Percentiles rank a stretch among this genome's conserved stretches.
Conservation (phyloP, 1,140 invertebrate genomes). For the Pogonognathellus flavescens region DNA sequence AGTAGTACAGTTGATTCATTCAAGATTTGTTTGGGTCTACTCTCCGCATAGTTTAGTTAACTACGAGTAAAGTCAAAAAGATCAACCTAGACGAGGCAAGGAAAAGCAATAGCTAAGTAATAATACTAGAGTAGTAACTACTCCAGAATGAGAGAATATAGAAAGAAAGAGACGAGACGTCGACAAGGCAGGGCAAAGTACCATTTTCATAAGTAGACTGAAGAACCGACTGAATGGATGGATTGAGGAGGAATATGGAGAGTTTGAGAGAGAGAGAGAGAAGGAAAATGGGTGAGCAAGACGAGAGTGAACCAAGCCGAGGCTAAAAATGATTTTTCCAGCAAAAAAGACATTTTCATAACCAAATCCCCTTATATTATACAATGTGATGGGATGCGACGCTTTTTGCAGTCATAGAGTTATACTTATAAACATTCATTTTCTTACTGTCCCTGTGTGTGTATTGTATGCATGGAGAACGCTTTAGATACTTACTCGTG, state of each 20-base stretch:
- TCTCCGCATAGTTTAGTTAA: background rate
- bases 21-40: background rate
- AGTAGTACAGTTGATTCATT: background rate
- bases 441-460: background rate
- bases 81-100: background rate
- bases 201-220: conserved; percentile 50
- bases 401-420: conserved; percentile 21
- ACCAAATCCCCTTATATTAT: conserved; percentile 57
- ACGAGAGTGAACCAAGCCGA: background rate
- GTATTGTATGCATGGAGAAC: background rate
- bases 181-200: conserved; percentile 8
- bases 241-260: conserved; percentile 17
- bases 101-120: no score
- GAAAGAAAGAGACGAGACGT: conserved; percentile 11
- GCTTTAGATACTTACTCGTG: background rate
- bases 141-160: background rate
- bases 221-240: conserved; percentile 17
- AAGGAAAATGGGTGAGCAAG: conserved; percentile 13
- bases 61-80: background rate
- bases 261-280: conserved; percentile 15
- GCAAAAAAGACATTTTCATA: conserved; percentile 63
- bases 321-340: conserved; percentile 55
- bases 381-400: conserved; percentile 8
- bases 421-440: conserved; percentile 24
- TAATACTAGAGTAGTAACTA: no score